These are phyloP conservation scores for Cherax quadricarinatus DNA, from an alignment of 1,140 invertebrate species.

Conservation along the genomic window DNA sequence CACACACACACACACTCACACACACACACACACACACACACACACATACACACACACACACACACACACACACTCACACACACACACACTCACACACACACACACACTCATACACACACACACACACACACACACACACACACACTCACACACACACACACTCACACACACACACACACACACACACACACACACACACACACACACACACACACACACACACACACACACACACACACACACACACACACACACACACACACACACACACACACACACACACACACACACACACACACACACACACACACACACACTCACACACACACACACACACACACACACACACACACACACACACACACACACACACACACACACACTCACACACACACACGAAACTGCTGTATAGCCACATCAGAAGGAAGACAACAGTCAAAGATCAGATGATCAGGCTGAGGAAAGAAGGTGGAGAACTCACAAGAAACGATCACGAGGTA, in stretches of 20 bases:
- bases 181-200: background rate
- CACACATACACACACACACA: background rate
- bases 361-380: background rate
- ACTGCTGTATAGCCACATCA: too few species aligned
- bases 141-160: constrained; percentile 23
- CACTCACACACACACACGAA: background rate
- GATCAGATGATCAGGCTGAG: too few species aligned
- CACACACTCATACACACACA: too few species aligned
- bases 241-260: background rate
- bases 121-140: constrained; percentile 29
- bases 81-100: background rate
- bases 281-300: constrained; percentile 12
- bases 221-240: background rate
- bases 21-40: background rate
- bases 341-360: background rate
- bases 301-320: constrained; percentile 29
- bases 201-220: background rate
- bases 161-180: constrained; percentile 30
- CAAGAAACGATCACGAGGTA: too few species aligned
- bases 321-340: constrained; percentile 30
- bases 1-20: background rate
- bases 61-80: background rate
- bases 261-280: background rate
- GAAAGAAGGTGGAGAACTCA: too few species aligned
- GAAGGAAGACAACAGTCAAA: too few species aligned